Evolutionary conservation across 2,888 invertebrate species (phyloP).

Genomic region (Cheilosia vernalis): DNA sequence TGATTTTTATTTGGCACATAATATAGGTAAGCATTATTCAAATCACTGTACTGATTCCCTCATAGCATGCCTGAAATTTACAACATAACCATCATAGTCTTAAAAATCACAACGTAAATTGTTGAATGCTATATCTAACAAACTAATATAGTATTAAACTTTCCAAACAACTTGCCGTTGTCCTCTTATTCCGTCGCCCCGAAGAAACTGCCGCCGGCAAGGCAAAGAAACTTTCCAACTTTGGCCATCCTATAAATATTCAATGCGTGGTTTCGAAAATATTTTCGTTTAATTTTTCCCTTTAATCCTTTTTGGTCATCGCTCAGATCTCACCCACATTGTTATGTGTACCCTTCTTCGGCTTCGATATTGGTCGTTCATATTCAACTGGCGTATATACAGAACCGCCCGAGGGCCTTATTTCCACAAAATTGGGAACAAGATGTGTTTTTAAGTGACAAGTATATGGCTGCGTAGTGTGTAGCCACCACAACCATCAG

Average conservation of each 20-base stretch:
- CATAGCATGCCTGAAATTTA: too few species aligned
- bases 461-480: constrained; percentile 61
- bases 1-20: too few species aligned
- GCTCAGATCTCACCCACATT: constrained; percentile 17
- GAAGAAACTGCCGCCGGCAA: neutral
- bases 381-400: constrained; percentile 63
- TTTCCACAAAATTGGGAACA: constrained; percentile 72
- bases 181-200: neutral
- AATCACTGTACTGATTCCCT: too few species aligned
- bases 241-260: constrained; percentile 65
- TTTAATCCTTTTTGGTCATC: constrained; percentile 63
- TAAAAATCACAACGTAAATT: neutral
- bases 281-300: constrained; percentile 72
- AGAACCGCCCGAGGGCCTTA: constrained; percentile 67
- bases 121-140: too few species aligned
- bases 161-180: neutral
- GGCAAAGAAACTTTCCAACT: constrained; percentile 25
- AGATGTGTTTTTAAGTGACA: constrained; percentile 75
- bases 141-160: neutral
- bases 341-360: constrained; percentile 2
- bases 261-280: constrained; percentile 69
- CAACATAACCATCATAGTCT: neutral
- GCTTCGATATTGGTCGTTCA: constrained; percentile 27
- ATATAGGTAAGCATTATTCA: too few species aligned
- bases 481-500: constrained; percentile 48